phyloP scores from a whole-genome alignment of 2,888 invertebrate genomes.

The Caenorhabditis sulstoni region DNA sequence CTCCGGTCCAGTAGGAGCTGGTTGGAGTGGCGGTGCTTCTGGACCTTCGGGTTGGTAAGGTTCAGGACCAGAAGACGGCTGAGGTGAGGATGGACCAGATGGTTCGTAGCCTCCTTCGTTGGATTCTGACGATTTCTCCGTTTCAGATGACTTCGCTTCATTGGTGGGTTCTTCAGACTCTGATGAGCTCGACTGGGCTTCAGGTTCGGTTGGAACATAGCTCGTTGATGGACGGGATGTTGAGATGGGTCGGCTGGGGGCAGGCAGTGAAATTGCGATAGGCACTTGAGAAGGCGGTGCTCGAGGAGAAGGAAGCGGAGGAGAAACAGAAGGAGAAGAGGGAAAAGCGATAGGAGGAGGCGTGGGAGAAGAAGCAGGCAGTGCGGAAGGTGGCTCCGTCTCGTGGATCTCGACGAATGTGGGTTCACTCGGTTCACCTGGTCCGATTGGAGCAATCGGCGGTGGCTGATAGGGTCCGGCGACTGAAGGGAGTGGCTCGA shows the following conservation, averaged over 20 bases:
- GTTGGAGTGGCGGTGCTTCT: constrained; percentile 1
- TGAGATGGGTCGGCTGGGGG: constrained; percentile 16
- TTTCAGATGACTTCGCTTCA: too few species aligned
- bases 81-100: neutral
- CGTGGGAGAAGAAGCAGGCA: constrained; percentile 26
- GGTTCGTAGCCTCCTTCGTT: neutral
- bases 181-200: neutral
- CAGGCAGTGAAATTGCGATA: constrained; percentile 38
- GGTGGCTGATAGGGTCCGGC: constrained; percentile 44
- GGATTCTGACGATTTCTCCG: neutral
- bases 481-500: constrained; percentile 54
- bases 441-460: constrained; percentile 38
- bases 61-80: neutral
- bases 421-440: constrained; percentile 51
- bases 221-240: constrained; percentile 6
- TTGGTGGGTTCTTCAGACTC: neutral
- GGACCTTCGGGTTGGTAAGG: neutral
- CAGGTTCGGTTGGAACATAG: constrained; percentile 7
- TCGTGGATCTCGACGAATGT: constrained; percentile 45
- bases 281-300: constrained; percentile 25
- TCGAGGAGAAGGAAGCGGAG: constrained; percentile 25
- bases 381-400: constrained; percentile 25
- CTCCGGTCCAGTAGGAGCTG: neutral
- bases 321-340: constrained; percentile 23
- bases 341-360: constrained; percentile 23